Conservation (phyloP, 2,797 vertebrate species). For the Pagetopsis macropterus region DNA sequence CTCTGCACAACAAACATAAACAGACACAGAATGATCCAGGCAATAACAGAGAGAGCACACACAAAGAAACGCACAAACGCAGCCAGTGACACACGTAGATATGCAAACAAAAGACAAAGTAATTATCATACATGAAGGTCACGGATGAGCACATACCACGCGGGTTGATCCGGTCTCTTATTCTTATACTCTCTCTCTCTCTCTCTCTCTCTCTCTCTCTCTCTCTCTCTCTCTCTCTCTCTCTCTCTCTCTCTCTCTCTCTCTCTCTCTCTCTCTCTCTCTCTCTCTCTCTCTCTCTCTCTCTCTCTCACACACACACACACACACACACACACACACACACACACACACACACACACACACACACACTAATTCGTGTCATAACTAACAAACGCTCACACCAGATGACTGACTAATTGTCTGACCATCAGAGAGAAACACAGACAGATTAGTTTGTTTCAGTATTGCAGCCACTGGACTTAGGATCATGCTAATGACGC, state of each 20-base stretch:
- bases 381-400: slow-evolving; percentile 15
- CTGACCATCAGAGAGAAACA: slow-evolving; percentile 53
- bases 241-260: background rate
- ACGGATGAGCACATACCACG: slow-evolving; percentile 3
- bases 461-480: slow-evolving; percentile 11
- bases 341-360: slow-evolving; percentile 13
- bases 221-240: no score
- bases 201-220: background rate
- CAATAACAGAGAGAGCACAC: slow-evolving; percentile 54
- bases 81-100: slow-evolving; percentile 31
- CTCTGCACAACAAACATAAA: slow-evolving; percentile 85
- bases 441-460: slow-evolving; percentile 25
- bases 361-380: background rate
- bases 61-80: slow-evolving; percentile 51
- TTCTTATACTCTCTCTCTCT: background rate
- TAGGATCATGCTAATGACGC: slow-evolving; percentile 22
- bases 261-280: no score
- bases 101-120: slow-evolving; percentile 20
- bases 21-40: slow-evolving; percentile 74
- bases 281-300: background rate
- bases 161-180: background rate
- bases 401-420: slow-evolving; percentile 58
- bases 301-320: slow-evolving; percentile 18
- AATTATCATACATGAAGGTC: slow-evolving; percentile 21
- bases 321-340: slow-evolving; percentile 13